These are phyloP conservation scores for Raja brachyura DNA, from an alignment of 2,113 vertebrate genomes.

Conservation along the genomic window DNA sequence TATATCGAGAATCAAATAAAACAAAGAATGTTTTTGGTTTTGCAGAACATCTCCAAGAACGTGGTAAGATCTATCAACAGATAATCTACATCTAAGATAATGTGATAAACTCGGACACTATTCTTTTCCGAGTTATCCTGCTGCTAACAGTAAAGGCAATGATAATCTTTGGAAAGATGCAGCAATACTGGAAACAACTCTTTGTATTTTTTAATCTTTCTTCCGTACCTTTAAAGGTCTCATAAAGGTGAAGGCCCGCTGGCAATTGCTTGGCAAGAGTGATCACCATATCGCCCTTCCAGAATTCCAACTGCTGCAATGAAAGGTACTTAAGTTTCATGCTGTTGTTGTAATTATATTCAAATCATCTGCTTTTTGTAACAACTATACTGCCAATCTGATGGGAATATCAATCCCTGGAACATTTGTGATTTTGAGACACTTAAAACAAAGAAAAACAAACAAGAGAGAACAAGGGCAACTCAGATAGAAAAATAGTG, in stretches of 20 bases:
- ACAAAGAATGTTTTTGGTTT: too few species aligned
- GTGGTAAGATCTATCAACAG: too few species aligned
- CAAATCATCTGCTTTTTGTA: background rate
- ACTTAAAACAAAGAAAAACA: too few species aligned
- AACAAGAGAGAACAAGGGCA: too few species aligned
- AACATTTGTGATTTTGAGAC: background rate
- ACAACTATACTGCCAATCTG: background rate
- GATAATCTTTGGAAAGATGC: background rate
- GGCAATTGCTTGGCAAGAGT: constrained; percentile 76
- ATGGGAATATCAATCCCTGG: background rate
- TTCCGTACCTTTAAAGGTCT: constrained; percentile 68
- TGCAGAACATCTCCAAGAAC: too few species aligned
- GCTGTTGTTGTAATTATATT: background rate
- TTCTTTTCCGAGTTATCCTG: background rate
- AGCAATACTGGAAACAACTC: background rate
- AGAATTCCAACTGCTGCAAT: constrained; percentile 62
- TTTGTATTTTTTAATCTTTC: background rate
- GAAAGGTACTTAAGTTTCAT: background rate
- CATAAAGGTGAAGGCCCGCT: constrained; percentile 83
- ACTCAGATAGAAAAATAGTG: too few species aligned
- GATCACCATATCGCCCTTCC: constrained; percentile 83
- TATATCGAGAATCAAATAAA: too few species aligned
- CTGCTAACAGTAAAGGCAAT: background rate
- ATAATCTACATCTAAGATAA: too few species aligned
- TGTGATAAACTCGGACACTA: too few species aligned